Conservation (phyloP, 2,888 invertebrate species). For the Sisyra terminalis region DNA sequence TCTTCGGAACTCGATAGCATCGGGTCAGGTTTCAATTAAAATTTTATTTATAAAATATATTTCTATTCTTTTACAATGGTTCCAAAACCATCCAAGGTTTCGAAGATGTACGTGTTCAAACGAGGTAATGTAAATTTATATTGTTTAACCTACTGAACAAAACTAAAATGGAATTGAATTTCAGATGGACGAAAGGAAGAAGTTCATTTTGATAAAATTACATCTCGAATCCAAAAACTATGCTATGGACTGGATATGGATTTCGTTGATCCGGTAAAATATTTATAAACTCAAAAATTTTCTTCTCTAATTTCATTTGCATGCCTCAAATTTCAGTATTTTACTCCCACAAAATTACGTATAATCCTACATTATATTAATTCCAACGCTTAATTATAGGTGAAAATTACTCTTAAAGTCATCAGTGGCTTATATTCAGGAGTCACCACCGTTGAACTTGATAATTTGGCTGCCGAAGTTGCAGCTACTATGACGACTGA, state of each 20-base stretch:
- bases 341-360: not conserved
- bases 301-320: no score
- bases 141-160: not conserved
- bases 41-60: no score
- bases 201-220: constrained; percentile 96
- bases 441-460: constrained; percentile 91
- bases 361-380: no score
- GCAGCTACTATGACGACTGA: constrained; percentile 96
- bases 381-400: constrained; percentile 27
- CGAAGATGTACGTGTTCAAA: constrained; percentile 30
- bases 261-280: constrained; percentile 83
- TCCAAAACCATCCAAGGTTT: constrained; percentile 10
- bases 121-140: constrained; percentile 21
- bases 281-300: not conserved
- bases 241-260: constrained; percentile 94
- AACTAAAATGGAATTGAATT: constrained; percentile 11
- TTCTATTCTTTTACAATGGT: not conserved
- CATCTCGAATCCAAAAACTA: constrained; percentile 84
- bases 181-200: constrained; percentile 79
- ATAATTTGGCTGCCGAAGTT: constrained; percentile 95
- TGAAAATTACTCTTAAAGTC: constrained; percentile 76
- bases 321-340: not conserved
- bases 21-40: no score
- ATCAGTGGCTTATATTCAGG: constrained; percentile 91
- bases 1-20: no score